Evolutionary conservation across 2,113 vertebrate genomes (phyloP).

Genomic region (Gymnorhina tibicen): DNA sequence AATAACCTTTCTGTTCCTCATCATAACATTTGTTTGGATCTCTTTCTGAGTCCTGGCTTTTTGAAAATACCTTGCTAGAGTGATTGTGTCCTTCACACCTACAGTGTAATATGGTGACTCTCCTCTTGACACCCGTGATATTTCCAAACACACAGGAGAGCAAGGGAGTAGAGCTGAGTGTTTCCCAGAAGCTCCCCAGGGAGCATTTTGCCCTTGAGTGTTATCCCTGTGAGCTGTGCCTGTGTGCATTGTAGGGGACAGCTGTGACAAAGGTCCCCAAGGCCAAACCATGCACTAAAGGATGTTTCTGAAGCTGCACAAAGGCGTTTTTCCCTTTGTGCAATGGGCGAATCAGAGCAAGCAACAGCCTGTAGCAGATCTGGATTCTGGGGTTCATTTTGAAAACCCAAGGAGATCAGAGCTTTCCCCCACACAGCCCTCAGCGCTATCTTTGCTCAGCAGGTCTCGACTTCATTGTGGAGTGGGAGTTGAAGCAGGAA

Average conservation of each 20-base stretch:
- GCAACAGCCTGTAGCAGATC: neutral
- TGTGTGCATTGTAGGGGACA: neutral
- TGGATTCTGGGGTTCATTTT: neutral
- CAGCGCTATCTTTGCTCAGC: neutral
- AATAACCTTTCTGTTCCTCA: constrained; percentile 4
- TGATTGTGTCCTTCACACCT: neutral
- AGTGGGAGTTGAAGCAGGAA: neutral
- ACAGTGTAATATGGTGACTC: neutral
- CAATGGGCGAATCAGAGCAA: neutral
- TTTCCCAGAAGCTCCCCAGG: neutral
- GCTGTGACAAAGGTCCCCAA: neutral
- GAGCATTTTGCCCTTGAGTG: neutral
- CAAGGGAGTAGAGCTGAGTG: neutral
- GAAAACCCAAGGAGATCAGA: neutral
- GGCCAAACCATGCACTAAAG: neutral
- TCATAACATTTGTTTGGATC: neutral
- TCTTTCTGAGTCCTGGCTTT: neutral
- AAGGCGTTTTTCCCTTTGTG: neutral
- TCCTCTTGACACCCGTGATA: neutral
- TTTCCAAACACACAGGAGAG: neutral
- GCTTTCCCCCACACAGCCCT: neutral
- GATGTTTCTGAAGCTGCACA: neutral
- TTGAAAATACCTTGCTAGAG: neutral
- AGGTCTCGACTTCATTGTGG: neutral
- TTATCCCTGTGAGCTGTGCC: neutral